Conservation (phyloP, 2,113 vertebrate genomes). For the Carassius carassius region DNA sequence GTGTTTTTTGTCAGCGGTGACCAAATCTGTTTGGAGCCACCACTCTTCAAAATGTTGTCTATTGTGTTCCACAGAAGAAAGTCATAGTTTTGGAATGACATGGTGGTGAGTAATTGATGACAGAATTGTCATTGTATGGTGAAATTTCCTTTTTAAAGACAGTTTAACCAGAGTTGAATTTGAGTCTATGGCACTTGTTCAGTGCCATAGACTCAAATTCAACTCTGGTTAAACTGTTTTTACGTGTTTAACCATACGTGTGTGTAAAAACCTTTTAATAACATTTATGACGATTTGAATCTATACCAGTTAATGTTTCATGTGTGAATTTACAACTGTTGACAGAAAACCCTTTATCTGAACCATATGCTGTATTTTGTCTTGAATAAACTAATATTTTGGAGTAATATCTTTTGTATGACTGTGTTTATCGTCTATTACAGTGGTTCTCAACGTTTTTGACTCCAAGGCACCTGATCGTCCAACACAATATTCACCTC, state of each 20-base stretch:
- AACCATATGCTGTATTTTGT: not conserved
- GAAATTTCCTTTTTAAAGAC: not conserved
- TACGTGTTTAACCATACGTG: no score
- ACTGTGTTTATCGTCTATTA: not conserved
- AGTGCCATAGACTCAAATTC: no score
- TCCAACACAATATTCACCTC: not conserved
- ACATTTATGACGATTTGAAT: slow-evolving; percentile 38
- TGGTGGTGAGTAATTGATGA: no score
- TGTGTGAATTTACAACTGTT: slow-evolving; percentile 41
- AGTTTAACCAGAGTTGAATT: slow-evolving; percentile 8
- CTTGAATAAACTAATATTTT: slow-evolving; percentile 26
- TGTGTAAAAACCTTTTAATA: slow-evolving; percentile 31
- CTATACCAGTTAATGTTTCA: not conserved
- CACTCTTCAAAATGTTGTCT: no score
- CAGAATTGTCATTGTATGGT: no score
- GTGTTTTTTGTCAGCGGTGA: no score
- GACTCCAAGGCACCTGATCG: not conserved
- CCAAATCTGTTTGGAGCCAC: no score
- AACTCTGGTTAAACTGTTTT: no score
- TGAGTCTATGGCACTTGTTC: slow-evolving; percentile 3
- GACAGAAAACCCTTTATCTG: slow-evolving; percentile 4
- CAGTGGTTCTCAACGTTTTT: not conserved
- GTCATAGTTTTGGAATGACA: no score
- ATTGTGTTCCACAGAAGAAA: not conserved
- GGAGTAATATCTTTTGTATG: not conserved